Evolutionary conservation across 1,140 invertebrate genomes (phyloP).

Genomic region (Branchinecta lindahli): DNA sequence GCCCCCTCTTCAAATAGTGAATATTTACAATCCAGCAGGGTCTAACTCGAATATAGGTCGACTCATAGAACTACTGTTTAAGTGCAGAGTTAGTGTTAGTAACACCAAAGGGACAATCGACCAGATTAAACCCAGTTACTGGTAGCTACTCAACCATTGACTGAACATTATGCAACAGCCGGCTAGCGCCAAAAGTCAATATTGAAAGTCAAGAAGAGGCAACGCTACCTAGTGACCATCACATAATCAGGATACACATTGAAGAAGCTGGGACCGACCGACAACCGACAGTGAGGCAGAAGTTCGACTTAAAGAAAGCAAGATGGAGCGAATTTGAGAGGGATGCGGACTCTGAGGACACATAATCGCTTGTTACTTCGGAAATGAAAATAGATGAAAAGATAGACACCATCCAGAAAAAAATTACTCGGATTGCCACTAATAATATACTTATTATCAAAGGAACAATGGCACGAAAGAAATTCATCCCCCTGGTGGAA

Average conservation of each 20-base stretch:
- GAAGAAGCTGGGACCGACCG: not conserved
- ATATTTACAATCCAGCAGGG: too few species aligned
- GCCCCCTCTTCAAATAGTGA: too few species aligned
- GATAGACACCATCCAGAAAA: not conserved
- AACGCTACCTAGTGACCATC: slow-evolving; percentile 4
- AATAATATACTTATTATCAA: not conserved
- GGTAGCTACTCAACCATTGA: not conserved
- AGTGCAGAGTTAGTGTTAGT: too few species aligned
- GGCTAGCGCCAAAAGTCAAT: not conserved
- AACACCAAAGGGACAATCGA: not conserved
- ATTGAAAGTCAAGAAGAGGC: not conserved
- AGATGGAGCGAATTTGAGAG: not conserved
- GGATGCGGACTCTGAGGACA: not conserved
- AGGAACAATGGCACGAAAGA: not conserved
- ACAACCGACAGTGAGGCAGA: not conserved
- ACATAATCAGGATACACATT: not conserved
- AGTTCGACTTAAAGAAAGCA: not conserved
- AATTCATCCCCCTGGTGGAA: slow-evolving; percentile 1
- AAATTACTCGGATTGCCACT: not conserved
- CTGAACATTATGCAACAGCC: not conserved
- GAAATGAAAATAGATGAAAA: not conserved
- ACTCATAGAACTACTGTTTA: too few species aligned
- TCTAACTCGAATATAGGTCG: too few species aligned
- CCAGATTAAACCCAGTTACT: not conserved
- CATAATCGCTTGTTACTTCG: not conserved